Evolutionary conservation across 2,888 invertebrate genomes (phyloP).

Genomic region (Aradus depressus): DNA sequence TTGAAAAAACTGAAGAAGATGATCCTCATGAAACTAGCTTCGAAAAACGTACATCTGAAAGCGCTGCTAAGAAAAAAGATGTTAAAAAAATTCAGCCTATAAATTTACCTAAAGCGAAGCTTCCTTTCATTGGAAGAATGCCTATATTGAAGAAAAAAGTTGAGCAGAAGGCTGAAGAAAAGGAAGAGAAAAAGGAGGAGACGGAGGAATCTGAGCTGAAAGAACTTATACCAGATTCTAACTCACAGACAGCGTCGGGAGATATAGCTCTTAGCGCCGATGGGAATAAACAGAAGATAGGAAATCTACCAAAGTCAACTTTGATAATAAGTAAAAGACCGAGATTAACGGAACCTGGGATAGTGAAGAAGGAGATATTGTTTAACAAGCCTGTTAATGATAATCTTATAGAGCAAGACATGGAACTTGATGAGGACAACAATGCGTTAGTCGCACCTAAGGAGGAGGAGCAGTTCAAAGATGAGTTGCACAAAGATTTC

Average conservation of each 20-base stretch:
- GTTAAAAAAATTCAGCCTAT: conserved; percentile 27
- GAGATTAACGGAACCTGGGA: conserved; percentile 6
- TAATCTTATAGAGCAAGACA: conserved; percentile 30
- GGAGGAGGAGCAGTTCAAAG: conserved; percentile 30
- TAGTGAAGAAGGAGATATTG: conserved; percentile 10
- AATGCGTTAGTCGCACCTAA: conserved; percentile 17
- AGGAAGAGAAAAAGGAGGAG: conserved; percentile 34
- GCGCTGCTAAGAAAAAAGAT: conserved; percentile 25
- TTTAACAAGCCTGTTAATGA: conserved; percentile 21
- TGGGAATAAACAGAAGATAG: not conserved
- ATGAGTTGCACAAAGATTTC: conserved; percentile 47
- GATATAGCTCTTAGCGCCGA: not conserved
- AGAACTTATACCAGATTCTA: conserved; percentile 1
- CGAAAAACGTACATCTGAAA: conserved; percentile 35
- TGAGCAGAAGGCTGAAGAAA: conserved; percentile 29
- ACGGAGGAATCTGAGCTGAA: conserved; percentile 11
- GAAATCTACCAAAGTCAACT: conserved; percentile 21
- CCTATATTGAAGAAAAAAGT: conserved; percentile 48
- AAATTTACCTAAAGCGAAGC: conserved; percentile 48
- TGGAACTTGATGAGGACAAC: conserved; percentile 33
- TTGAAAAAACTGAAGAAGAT: conserved; percentile 26
- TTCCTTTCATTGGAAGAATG: conserved; percentile 78
- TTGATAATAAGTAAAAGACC: conserved; percentile 21
- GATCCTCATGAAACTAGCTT: conserved; percentile 36
- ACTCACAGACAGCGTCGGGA: not conserved